phyloP scores from a whole-genome alignment of 35 echinoderm and acorn worm genomes.

The Ophiothrix spiculata region DNA sequence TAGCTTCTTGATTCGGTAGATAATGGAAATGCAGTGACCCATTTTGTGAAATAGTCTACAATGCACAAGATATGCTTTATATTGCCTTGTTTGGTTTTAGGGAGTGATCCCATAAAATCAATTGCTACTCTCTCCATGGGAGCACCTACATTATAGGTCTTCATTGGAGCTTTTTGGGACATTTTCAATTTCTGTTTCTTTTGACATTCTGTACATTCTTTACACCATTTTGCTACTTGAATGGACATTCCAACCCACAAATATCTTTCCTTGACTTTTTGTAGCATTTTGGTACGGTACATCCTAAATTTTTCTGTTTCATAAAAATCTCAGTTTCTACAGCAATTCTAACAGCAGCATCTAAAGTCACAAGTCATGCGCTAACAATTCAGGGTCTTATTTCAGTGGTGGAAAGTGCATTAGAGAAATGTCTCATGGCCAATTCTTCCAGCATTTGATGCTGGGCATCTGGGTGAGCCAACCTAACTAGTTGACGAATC shows the following conservation, averaged over 20 bases:
- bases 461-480: too few relatives aligned
- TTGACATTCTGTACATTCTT: constrained; percentile 10
- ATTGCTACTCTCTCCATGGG: constrained; percentile 59
- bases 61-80: constrained; percentile 31
- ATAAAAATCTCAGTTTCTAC: not conserved
- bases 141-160: constrained; percentile 23
- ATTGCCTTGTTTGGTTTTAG: constrained; percentile 3
- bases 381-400: too few relatives aligned
- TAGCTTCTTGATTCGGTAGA: constrained; percentile 30
- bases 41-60: constrained; percentile 63
- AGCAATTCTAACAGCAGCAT: too few relatives aligned
- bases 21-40: constrained; percentile 30
- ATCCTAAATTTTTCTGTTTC: not conserved
- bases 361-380: too few relatives aligned
- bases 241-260: constrained; percentile 15
- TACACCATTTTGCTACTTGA: not conserved
- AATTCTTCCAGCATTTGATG: too few relatives aligned
- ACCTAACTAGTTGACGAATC: too few relatives aligned
- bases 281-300: constrained; percentile 17
- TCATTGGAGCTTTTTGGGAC: not conserved
- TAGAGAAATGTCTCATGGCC: too few relatives aligned
- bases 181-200: not conserved
- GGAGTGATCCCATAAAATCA: constrained; percentile 47
- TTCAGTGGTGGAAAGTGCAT: too few relatives aligned
- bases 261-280: not conserved